Percentiles rank a stretch among this genome's conserved stretches.
Evolutionary conservation across 2,888 invertebrate genomes (phyloP).

Genomic region (Eupithecia pulchellata): DNA sequence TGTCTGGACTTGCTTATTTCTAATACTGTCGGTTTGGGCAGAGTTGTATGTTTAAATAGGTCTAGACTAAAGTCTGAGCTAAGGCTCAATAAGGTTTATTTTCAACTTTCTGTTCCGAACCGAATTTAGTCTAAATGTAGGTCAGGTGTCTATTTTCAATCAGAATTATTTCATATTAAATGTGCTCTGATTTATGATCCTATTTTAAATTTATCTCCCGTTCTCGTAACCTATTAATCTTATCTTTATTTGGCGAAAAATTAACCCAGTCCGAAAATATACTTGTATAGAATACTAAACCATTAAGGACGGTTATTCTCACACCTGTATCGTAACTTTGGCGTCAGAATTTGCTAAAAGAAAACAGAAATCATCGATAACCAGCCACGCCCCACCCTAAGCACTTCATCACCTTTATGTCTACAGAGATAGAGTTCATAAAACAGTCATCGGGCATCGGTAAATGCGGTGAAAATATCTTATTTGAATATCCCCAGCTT

Average conservation of each 20-base stretch:
- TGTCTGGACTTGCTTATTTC: slow-evolving; percentile 36
- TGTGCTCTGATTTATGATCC: background rate
- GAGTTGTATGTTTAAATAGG: slow-evolving; percentile 14
- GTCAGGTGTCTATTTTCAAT: background rate
- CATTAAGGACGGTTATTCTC: background rate
- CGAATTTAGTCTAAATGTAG: background rate
- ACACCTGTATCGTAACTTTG: slow-evolving; percentile 50
- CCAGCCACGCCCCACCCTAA: slow-evolving; percentile 33
- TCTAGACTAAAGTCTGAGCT: no score
- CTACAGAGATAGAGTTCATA: slow-evolving; percentile 59
- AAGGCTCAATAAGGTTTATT: background rate
- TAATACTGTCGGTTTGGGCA: slow-evolving; percentile 35
- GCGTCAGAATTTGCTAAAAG: slow-evolving; percentile 49
- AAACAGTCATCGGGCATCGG: slow-evolving; percentile 56
- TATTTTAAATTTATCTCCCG: background rate
- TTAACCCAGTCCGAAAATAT: background rate
- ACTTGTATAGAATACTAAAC: slow-evolving; percentile 4
- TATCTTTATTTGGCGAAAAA: background rate
- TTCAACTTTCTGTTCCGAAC: background rate
- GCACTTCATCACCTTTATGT: slow-evolving; percentile 54
- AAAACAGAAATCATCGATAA: slow-evolving; percentile 52
- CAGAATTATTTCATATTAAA: background rate
- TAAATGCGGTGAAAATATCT: slow-evolving; percentile 64
- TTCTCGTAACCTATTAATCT: slow-evolving; percentile 1
- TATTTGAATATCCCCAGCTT: slow-evolving; percentile 70